Percentiles rank a stretch among this genome's conserved stretches.
These are phyloP conservation scores for Drosophila mercatorum DNA, from an alignment of 2,888 invertebrate genomes.

Conservation along the genomic window DNA sequence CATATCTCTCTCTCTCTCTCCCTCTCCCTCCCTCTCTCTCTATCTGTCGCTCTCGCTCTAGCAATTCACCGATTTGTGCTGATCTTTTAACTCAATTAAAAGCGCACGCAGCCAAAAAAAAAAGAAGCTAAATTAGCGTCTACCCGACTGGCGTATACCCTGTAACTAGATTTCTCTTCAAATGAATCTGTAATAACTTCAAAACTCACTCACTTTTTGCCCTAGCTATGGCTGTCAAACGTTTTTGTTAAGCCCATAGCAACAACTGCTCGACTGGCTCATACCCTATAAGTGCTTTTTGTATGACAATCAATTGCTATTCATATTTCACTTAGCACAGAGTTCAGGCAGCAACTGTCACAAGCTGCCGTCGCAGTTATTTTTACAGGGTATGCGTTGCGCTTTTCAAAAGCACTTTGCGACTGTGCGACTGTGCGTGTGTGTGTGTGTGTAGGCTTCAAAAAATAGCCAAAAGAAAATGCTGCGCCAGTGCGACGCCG, in stretches of 20 bases:
- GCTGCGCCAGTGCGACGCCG: conserved; percentile 70
- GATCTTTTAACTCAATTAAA: conserved; percentile 79
- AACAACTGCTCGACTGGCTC: background rate
- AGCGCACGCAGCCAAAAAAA: conserved; percentile 67
- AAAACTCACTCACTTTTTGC: background rate
- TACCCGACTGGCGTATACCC: conserved; percentile 22
- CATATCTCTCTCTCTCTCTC: background rate
- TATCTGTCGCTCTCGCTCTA: conserved; percentile 3
- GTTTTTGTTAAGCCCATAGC: background rate
- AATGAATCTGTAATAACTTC: no score
- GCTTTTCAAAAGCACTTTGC: conserved; percentile 70
- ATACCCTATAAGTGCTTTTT: background rate
- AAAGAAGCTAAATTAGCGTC: background rate
- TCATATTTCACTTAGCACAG: background rate
- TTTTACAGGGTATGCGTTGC: conserved; percentile 40
- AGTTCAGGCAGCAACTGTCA: no score
- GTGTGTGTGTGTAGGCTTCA: conserved; percentile 29
- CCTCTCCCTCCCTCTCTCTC: background rate
- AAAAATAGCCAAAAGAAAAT: conserved; percentile 48
- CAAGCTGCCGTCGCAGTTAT: background rate
- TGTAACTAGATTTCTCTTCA: background rate
- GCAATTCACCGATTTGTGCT: conserved; percentile 61
- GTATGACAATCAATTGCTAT: background rate
- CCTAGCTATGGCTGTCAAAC: background rate
- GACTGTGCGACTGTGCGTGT: conserved; percentile 15